Base-by-base conservation (phyloP, 2,113 vertebrate genomes). In the Ptilorrhoa leucosticta region DNA sequence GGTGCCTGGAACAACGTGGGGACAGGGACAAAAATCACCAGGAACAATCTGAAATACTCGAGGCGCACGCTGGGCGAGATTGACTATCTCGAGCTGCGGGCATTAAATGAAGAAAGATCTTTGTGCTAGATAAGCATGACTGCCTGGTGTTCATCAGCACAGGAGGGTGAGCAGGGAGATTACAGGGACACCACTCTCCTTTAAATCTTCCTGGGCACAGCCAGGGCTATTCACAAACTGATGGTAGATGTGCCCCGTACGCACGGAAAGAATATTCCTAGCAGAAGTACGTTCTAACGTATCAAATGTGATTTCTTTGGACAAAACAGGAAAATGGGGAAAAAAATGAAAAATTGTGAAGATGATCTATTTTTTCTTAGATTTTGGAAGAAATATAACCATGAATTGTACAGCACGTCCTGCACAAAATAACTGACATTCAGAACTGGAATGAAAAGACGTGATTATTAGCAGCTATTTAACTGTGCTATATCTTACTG, bases 131-230 rank as follows among this genome's bases (percentile, higher is more conserved):
- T 96, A 95, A 94, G 90, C 60, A 63, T 83, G 92, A 79, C 93
- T 97, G 61, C 83, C 75, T 90, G 51, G 47, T 56, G 65, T 80
- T 95, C 75, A 61, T 94, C 86, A 82, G 88, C 69, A 81, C 84
- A 48, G 76, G 90, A 90, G 44, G 72, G 73, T 68, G 87, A 95
- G 93, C 26, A 83, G 60, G 70, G 82, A 96, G 82, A 96, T 94
- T 89, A 84, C 45, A 87, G 88, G 44, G 93, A 71, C 88, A 88
- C 82, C 69, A 70, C 75, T 83, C 71, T 94, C 70, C 93, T 83
- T 87, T 93, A 93, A 97, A 94, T 96, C 91, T 89, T 78, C 71
- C 90, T 77, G 94, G 86, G 83, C 73, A 90, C 84, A 93, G 57
- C 65, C 83, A 75, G 68, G 75, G 93, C 85, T 82, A 42, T 88